A percentile compares a stretch with the other conserved stretches of the same genome.
Conservation (phyloP, 2,113 vertebrate genomes). For the Sinocyclocheilus rhinocerous region DNA sequence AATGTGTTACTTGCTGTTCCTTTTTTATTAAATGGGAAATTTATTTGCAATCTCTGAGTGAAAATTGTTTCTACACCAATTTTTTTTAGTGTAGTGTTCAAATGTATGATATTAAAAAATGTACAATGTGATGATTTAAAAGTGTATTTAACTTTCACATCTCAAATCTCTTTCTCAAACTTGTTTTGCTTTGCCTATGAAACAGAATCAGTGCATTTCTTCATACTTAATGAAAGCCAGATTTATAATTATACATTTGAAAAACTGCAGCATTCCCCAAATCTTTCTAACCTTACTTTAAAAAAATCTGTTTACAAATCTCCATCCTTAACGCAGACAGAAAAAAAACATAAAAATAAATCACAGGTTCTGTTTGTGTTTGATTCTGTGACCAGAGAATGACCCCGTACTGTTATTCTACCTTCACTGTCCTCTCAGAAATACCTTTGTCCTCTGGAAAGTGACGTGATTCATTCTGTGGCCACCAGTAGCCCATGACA, state of each 20-base stretch:
- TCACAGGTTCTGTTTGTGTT: conserved; percentile 58
- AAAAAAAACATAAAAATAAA: conserved; percentile 66
- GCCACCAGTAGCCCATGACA: conserved; percentile 70
- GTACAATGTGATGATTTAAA: background rate
- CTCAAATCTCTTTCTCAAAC: background rate
- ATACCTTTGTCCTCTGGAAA: conserved; percentile 42
- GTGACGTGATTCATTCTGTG: conserved; percentile 54
- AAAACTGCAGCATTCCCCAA: background rate
- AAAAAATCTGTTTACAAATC: background rate
- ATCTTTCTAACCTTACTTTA: background rate
- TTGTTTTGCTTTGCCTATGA: background rate
- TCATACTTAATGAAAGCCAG: background rate
- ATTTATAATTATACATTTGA: background rate
- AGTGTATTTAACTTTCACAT: background rate
- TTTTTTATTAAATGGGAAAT: too few species aligned
- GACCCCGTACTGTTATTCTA: conserved; percentile 70
- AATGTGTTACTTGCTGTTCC: too few species aligned
- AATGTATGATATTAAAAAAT: too few species aligned
- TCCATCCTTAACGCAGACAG: conserved; percentile 44
- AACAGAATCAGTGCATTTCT: background rate
- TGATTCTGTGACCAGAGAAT: conserved; percentile 64
- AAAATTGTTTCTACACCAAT: too few species aligned
- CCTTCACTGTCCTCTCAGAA: conserved; percentile 62
- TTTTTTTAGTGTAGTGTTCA: too few species aligned
- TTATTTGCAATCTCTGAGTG: too few species aligned